Evolutionary conservation across 1,140 invertebrate genomes (phyloP).

Genomic region (Drosophila willistoni): DNA sequence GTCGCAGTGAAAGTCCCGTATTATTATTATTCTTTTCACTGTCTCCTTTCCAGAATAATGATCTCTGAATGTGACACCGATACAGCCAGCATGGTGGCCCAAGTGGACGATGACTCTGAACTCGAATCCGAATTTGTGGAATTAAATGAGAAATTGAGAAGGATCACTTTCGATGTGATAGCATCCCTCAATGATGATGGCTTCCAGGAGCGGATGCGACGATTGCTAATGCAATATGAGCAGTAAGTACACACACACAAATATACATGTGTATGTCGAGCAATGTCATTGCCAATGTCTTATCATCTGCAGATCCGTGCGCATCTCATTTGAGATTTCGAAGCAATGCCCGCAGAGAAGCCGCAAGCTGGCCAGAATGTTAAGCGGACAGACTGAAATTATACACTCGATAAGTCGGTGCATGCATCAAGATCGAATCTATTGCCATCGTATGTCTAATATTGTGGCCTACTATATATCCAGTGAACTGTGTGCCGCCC

Average conservation of each 20-base stretch:
- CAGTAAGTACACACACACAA: conserved; percentile 35
- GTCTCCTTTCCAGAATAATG: not conserved
- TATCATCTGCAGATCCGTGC: conserved; percentile 50
- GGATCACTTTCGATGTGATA: conserved; percentile 59
- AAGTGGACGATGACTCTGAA: conserved; percentile 20
- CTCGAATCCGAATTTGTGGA: conserved; percentile 53
- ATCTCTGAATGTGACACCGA: conserved; percentile 13
- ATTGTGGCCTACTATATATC: conserved; percentile 69
- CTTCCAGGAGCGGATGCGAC: conserved; percentile 55
- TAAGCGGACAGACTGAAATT: conserved; percentile 51
- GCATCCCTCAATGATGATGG: conserved; percentile 60
- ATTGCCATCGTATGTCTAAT: conserved; percentile 62
- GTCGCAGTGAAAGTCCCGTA: conserved; percentile 25
- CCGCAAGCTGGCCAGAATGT: conserved; percentile 48
- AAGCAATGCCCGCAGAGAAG: conserved; percentile 47
- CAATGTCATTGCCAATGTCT: not conserved
- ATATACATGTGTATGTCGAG: not conserved
- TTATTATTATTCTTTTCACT: conserved; percentile 4
- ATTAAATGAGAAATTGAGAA: conserved; percentile 49
- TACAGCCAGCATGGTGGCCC: conserved; percentile 13
- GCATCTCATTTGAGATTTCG: conserved; percentile 55
- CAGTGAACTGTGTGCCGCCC: conserved; percentile 64
- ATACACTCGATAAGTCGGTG: conserved; percentile 43
- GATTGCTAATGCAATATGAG: conserved; percentile 58
- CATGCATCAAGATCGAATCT: conserved; percentile 18